Evolutionary conservation across 2,888 invertebrate genomes (phyloP), one percentile per base, ranked within the genome.

Genomic region (Scaptomyza caliginosa): DNA sequence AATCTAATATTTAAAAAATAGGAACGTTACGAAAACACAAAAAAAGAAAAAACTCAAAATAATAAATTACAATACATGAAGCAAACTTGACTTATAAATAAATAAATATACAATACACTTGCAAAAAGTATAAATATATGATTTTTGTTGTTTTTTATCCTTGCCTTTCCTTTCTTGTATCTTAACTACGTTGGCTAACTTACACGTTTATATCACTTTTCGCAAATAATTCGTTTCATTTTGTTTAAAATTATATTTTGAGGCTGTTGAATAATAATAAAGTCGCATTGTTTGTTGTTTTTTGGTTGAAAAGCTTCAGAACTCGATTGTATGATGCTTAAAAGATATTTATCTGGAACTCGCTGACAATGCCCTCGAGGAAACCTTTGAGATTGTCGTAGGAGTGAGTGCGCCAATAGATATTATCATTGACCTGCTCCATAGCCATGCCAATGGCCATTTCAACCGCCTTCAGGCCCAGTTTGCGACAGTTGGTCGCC

Each of bases 381-480:
- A 84, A 91, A 19, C 64, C 67, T 59, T 91, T 91, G 21, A 91
- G 87, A 58, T 76, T 89, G 50, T 91, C 89, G 69, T 91, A 91
- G 28, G 91, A 91, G 73, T 89, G 88, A 55, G 74, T 85, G 54
- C 91, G 88, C 92, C 92, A 92, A 64, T 89, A 88, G 45, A 92
- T 91, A 54, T 92, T 92, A 49, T 91, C 91, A 55, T 91, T 90
- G 8, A 92, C 91, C 76, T 91, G 90, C 71, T 90, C 90, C 87
- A 89, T 86, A 30, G 92, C 91, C 65, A 91, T 76, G 23, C 86
- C 77, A 19, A 92, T 91, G 49, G 91, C 88, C 6, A 83, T 64
- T 50, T 89, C 91, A 17, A 91, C 89, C 2, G 90, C 88, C 48
- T 78, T 88, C 0, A 92, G 71, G 7, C 91, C 90, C 43, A 91